Evolutionary conservation across 1,140 invertebrate genomes (phyloP), one percentile per base, ranked within the genome.

Genomic region (Drosophila sulfurigaster): DNA sequence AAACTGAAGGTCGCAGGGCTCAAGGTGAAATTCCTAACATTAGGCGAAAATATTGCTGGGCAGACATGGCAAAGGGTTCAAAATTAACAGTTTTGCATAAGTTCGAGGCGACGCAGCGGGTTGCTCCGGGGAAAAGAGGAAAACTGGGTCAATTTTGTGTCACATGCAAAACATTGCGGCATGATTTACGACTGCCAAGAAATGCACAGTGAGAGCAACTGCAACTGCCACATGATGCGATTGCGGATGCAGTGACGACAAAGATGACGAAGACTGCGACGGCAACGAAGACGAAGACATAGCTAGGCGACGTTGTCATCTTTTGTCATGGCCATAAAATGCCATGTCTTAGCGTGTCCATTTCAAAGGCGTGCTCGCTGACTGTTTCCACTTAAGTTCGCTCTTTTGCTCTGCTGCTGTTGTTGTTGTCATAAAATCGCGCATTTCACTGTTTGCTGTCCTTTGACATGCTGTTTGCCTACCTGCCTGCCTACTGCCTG

Each of bases 311-410:
- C 52, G 57, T 54, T 75, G 68, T 79, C 79, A 73, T 81, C 82
- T 85, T 85, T 85, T 85, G 81, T 85, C 78, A 85, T 85, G 81
- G 82, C 74, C 81, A 85, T 85, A 85, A 85, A 85, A 85, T 71
- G 69, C 30, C 28, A 66, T 72, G 35, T 75, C 58, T 58, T 51
- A 71, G 68, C 67, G 57, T 71, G 67, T 65, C 60, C 63, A 62
- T 58, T 62, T 66, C 16, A 65, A 51, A 75, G 73, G 73, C 73
- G 73, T 70, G 73, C 60, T 65, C 54, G 38, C 68, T 63, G 74
- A 66, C 74, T 72, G 74, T 85, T 85, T 85, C 81, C 81, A 81
- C 81, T 85, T 85, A 85, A 85, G 80, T 75, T 78, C 58, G 67
- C 28, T 41, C 45, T 43, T 46, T 28, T 28, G 41, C 13, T 74